Evolutionary conservation across 92 coral and sea anemone species (phyloP).

Genomic region (Epizoanthus stellaris): DNA sequence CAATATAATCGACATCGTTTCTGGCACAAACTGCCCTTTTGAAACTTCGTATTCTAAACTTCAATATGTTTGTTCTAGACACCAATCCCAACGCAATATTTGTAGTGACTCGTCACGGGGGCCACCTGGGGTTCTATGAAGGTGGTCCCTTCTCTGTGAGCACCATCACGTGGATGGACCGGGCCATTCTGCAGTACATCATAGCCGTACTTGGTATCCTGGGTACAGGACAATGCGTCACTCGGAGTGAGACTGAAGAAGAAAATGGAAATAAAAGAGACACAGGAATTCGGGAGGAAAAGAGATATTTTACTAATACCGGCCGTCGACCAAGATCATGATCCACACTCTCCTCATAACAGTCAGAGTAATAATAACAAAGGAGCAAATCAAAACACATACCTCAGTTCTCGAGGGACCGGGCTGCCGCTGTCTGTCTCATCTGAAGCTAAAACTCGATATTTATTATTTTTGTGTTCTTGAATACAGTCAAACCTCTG

Average conservation of each 20-base stretch:
- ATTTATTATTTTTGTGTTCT: no score
- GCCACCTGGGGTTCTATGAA: constrained; percentile 95
- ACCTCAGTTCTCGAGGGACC: no score
- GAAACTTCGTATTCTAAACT: neutral
- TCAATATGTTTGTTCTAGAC: constrained; percentile 44
- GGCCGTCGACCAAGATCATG: constrained; percentile 14
- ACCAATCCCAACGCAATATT: constrained; percentile 82
- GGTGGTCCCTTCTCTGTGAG: constrained; percentile 69
- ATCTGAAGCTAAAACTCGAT: no score
- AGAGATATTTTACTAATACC: neutral
- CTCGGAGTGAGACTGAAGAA: neutral
- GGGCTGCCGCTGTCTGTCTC: no score
- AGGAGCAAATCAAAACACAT: no score
- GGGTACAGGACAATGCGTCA: neutral
- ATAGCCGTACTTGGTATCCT: constrained; percentile 63
- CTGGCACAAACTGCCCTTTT: neutral
- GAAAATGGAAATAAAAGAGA: neutral
- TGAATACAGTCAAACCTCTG: no score
- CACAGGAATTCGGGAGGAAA: neutral
- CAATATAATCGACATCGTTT: no score
- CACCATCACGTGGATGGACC: constrained; percentile 90
- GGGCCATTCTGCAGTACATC: constrained; percentile 82
- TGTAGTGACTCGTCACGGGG: constrained; percentile 93
- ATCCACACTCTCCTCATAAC: neutral
- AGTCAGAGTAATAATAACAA: no score